Percentiles rank a stretch among this genome's conserved stretches.
Conservation (phyloP, 2,797 vertebrate species). For the Typhlichthys subterraneus region DNA sequence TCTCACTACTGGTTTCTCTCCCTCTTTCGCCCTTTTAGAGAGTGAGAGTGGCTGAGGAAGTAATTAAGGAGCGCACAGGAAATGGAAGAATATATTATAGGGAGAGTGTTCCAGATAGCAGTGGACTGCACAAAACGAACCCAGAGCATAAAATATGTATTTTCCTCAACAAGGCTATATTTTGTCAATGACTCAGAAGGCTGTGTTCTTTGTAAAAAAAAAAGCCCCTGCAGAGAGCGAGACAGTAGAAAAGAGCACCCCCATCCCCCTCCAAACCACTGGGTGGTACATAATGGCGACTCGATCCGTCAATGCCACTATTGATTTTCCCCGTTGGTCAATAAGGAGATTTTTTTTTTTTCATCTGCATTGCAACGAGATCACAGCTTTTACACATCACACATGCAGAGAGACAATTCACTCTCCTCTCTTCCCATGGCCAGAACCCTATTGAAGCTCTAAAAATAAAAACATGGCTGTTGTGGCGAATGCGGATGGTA, state of each 20-base stretch:
- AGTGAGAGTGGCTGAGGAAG: too few relatives aligned
- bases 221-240: conserved; percentile 20
- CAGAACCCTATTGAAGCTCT: not conserved
- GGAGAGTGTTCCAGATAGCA: too few relatives aligned
- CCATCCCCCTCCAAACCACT: not conserved
- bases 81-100: too few relatives aligned
- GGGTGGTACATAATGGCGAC: conserved; percentile 32
- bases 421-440: not conserved
- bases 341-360: conserved; percentile 14
- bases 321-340: conserved; percentile 47
- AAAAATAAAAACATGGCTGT: not conserved
- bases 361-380: conserved; percentile 34
- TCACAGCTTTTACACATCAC: conserved; percentile 14
- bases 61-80: too few relatives aligned
- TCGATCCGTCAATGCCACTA: conserved; percentile 34
- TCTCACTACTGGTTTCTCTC: too few relatives aligned
- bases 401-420: conserved; percentile 1
- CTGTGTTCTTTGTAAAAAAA: conserved; percentile 26
- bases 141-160: conserved; percentile 7
- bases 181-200: conserved; percentile 30
- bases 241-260: conserved; percentile 19
- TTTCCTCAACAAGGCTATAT: not conserved
- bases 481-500: not conserved
- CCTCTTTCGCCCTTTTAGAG: too few relatives aligned
- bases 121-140: too few relatives aligned